Conservation (phyloP, 2,113 vertebrate genomes). For the Phalacrocorax pelagicus region DNA sequence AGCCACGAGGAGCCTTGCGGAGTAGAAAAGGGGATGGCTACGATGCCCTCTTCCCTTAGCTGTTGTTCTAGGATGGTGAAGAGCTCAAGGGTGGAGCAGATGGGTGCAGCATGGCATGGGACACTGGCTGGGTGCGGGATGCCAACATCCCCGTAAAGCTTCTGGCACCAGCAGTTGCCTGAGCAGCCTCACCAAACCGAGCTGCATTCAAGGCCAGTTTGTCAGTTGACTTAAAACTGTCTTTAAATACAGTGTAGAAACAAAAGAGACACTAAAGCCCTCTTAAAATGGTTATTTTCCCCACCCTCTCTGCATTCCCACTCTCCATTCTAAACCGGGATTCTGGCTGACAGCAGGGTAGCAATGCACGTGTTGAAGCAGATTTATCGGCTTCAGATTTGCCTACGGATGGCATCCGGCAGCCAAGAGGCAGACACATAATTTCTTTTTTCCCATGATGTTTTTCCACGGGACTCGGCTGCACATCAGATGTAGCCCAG, state of each 20-base stretch:
- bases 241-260: neutral
- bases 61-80: neutral
- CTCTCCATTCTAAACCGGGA: accelerated
- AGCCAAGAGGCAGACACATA: accelerated
- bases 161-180: accelerated
- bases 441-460: neutral
- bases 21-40: accelerated
- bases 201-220: neutral
- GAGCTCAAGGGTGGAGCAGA: neutral
- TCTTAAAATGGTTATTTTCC: neutral
- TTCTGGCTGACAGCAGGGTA: neutral
- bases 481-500: neutral
- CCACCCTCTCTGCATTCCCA: accelerated
- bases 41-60: accelerated
- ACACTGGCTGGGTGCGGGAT: accelerated
- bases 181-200: neutral
- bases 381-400: neutral
- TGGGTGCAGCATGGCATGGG: no score
- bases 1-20: accelerated
- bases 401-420: accelerated
- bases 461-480: neutral
- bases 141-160: neutral
- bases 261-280: neutral
- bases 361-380: neutral
- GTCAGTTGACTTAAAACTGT: neutral